phyloP scores from a whole-genome alignment of 2,113 vertebrate species.

The Anser brachyrhynchus region DNA sequence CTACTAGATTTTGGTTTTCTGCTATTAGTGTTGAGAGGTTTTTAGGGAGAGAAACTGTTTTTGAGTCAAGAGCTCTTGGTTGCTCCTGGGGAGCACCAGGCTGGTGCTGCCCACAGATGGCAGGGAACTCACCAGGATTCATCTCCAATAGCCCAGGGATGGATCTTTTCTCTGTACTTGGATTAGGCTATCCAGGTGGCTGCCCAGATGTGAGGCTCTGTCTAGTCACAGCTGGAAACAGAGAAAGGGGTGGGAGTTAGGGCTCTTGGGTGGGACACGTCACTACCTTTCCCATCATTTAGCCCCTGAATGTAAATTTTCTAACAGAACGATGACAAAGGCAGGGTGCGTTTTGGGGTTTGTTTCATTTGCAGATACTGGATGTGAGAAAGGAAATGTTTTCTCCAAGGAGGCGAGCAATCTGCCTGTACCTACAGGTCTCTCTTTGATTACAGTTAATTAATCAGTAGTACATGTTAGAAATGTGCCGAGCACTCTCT shows the following conservation, averaged over 20 bases:
- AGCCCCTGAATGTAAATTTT: background rate
- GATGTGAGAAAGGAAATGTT: background rate
- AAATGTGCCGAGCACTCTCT: background rate
- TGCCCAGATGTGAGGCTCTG: too few relatives aligned
- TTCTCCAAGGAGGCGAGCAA: background rate
- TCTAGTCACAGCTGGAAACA: background rate
- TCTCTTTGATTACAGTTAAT: slow-evolving; percentile 21
- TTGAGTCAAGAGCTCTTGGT: background rate
- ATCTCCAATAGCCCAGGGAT: background rate
- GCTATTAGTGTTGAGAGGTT: background rate
- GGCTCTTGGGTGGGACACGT: background rate
- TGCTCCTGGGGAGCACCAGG: fast-evolving
- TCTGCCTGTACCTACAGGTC: background rate
- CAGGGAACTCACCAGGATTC: background rate
- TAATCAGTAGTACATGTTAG: background rate
- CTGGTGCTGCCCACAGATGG: background rate
- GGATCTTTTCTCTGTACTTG: fast-evolving
- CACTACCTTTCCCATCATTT: background rate
- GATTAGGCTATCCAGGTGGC: background rate
- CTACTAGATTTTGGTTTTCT: background rate
- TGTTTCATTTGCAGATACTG: background rate
- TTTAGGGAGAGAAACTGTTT: background rate
- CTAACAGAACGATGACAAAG: background rate
- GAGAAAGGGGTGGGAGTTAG: background rate
- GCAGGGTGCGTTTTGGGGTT: background rate